These are phyloP conservation scores for Tetranychus urticae DNA, from an alignment of 1,140 invertebrate genomes.

Conservation along the genomic window DNA sequence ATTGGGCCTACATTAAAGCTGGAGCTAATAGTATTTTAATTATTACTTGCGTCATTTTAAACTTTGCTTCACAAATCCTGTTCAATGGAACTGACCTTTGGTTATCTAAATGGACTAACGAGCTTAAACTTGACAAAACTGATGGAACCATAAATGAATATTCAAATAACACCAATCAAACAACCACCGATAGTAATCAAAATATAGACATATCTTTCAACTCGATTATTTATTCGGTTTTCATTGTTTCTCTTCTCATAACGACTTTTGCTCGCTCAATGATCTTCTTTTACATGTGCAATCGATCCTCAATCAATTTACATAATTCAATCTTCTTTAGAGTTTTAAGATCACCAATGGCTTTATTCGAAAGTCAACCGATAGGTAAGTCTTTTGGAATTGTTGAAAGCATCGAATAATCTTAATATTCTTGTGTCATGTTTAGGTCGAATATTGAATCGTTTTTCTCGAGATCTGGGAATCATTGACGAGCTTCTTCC, in stretches of 20 bases:
- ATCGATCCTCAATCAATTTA: conserved; percentile 44
- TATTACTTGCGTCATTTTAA: not conserved
- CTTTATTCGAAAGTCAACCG: conserved; percentile 67
- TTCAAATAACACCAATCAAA: too few species aligned
- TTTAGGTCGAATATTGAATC: conserved; percentile 15
- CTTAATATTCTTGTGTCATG: not conserved
- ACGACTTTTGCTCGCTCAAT: conserved; percentile 29
- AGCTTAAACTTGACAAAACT: too few species aligned
- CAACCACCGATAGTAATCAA: too few species aligned
- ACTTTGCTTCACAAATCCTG: not conserved
- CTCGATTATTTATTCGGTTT: conserved; percentile 16
- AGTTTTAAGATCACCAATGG: conserved; percentile 51
- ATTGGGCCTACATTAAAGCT: not conserved
- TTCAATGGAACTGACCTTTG: not conserved
- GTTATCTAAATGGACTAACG: not conserved
- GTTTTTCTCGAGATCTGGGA: conserved; percentile 12
- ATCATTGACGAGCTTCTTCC: conserved; percentile 25
- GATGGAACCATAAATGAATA: too few species aligned
- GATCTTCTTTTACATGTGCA: conserved; percentile 47
- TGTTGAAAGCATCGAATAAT: conserved; percentile 23
- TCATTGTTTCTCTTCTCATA: conserved; percentile 19
- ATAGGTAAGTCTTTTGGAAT: conserved; percentile 19
- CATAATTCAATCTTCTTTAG: conserved; percentile 61
- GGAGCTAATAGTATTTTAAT: not conserved
- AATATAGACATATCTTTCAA: not conserved